Conservation (phyloP, 2,888 invertebrate species). For the Ryuthela nishihirai region DNA sequence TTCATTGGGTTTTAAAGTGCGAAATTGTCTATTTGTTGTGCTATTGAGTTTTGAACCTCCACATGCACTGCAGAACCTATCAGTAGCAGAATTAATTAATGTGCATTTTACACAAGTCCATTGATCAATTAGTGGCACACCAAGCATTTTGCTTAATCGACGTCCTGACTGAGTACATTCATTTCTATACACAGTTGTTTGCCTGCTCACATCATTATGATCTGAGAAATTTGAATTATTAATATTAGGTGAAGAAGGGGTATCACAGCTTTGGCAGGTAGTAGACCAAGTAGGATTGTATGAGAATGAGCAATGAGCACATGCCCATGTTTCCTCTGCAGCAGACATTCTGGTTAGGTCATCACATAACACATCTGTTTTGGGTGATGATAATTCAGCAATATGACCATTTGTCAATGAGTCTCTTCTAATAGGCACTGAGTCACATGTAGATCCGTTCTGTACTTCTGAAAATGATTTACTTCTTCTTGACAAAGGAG, state of each 20-base stretch:
- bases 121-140: slow-evolving; percentile 37
- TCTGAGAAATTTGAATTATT: slow-evolving; percentile 12
- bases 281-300: slow-evolving; percentile 77
- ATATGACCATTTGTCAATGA: slow-evolving; percentile 15
- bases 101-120: slow-evolving; percentile 90
- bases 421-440: slow-evolving; percentile 20
- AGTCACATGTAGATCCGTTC: slow-evolving; percentile 10
- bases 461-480: slow-evolving; percentile 54
- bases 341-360: slow-evolving; percentile 32
- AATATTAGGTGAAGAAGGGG: slow-evolving; percentile 44
- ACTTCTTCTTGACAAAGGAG: slow-evolving; percentile 30
- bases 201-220: slow-evolving; percentile 7
- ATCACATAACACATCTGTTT: slow-evolving; percentile 28
- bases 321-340: slow-evolving; percentile 63
- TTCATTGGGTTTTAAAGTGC: slow-evolving; percentile 57
- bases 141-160: slow-evolving; percentile 24
- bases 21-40: slow-evolving; percentile 60
- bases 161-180: slow-evolving; percentile 16
- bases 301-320: slow-evolving; percentile 80
- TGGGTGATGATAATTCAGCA: slow-evolving; percentile 28
- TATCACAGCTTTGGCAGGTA: slow-evolving; percentile 77
- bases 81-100: slow-evolving; percentile 67
- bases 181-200: slow-evolving; percentile 6
- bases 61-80: slow-evolving; percentile 77
- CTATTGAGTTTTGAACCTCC: slow-evolving; percentile 75